Evolutionary conservation across 2,888 invertebrate species (phyloP).

Genomic region (Lepidochitona cinerea): DNA sequence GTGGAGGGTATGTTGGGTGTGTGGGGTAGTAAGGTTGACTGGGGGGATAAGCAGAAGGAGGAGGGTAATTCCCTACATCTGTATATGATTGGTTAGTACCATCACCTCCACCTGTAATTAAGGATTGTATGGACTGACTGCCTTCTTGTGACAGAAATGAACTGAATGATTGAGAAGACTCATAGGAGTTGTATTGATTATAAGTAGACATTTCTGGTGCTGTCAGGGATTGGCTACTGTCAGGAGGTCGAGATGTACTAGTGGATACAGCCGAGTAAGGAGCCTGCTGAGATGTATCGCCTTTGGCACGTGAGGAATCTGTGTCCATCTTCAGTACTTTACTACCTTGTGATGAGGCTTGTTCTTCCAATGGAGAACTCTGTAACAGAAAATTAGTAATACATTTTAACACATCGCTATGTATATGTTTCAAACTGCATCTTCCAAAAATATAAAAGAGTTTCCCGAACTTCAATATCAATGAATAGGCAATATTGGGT

Average conservation of each 20-base stretch:
- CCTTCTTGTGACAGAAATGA: conserved; percentile 68
- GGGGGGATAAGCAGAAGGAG: conserved; percentile 2
- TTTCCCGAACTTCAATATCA: too few species aligned
- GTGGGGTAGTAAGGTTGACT: conserved; percentile 20
- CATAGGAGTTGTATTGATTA: conserved; percentile 61
- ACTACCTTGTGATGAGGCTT: not conserved
- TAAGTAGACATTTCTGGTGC: too few species aligned
- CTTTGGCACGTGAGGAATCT: not conserved
- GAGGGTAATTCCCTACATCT: not conserved
- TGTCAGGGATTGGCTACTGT: not conserved
- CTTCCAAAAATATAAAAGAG: too few species aligned
- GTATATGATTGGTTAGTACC: conserved; percentile 12
- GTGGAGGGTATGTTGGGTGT: conserved; percentile 31
- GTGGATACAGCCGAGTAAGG: not conserved
- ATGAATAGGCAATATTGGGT: too few species aligned
- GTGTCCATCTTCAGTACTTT: not conserved
- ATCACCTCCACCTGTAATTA: conserved; percentile 51
- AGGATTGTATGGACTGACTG: conserved; percentile 60
- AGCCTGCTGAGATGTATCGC: not conserved
- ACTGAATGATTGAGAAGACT: conserved; percentile 60
- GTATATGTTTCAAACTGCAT: too few species aligned
- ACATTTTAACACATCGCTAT: too few species aligned
- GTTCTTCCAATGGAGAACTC: not conserved
- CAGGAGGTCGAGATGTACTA: not conserved
- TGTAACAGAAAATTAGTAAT: too few species aligned